Base-by-base conservation (phyloP, 53 echinoderm and acorn worm genomes). In the Henricia sp. region DNA sequence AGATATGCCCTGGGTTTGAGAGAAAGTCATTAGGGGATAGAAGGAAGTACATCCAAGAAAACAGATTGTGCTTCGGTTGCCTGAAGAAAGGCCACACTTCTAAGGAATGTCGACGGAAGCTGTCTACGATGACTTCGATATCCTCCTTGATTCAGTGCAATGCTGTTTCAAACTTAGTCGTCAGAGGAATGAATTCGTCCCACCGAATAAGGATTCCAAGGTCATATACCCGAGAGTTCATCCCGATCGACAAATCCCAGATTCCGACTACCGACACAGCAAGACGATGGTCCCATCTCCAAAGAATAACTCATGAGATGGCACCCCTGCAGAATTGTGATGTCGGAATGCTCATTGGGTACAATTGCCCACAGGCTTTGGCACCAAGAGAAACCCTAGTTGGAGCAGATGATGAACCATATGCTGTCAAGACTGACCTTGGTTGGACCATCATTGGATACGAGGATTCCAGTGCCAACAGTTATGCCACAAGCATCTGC, bases 31-130 rank as follows among this genome's bases (percentile, higher is more conserved):
- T 90, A 13, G 57, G 8, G 0, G 68, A 82, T 12, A 55, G 68
- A 3, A 85, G 72, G 29, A 52, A 50, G 12, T 68, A 52, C n/a
- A 62, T 87, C 4, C 24, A 46, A 51, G 60, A 89, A 46, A 71
- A 86, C 2, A 74, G 85, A 55, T 54, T 90, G 20, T 89, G 85
- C 58, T 92, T 83, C 36, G 86, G 86, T 5, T 92, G 89, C 68
- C 87, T 89, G 3, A 58, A 29, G 24, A 37, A 23, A 27, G 93
- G 93, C 13, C 93, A 92, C 65, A 59, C 35, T 17, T 80, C 93
- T 9, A 92, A 60, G 70, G 74, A 83, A 12, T 92, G 89, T 17
- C 82, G 57, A 9, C 33, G 67, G 12, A 74, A 83, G 44, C 57
- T 44, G 41, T 63, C 82, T 11, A 82, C 82, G 1, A 64, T 82